Evolutionary conservation across 2,888 invertebrate genomes (phyloP).

Genomic region (Lasioglossum vierecki): DNA sequence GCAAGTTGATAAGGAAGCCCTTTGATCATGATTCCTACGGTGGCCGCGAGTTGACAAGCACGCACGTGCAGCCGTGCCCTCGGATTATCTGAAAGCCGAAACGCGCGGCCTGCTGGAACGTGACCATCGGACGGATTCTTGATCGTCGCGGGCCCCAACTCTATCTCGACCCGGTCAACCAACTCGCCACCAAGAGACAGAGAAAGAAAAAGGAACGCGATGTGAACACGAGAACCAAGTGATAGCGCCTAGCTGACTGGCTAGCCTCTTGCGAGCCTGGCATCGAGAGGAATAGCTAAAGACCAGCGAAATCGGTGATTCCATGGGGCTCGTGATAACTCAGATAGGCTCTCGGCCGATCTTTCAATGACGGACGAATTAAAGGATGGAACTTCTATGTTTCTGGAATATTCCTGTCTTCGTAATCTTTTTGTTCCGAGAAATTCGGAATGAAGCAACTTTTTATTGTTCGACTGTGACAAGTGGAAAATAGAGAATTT

Average conservation of each 20-base stretch:
- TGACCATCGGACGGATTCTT: conserved; percentile 78
- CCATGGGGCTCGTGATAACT: not conserved
- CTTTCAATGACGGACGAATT: not conserved
- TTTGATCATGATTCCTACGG: conserved; percentile 26
- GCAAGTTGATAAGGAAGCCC: conserved; percentile 17
- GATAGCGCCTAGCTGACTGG: conserved; percentile 73
- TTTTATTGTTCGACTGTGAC: not conserved
- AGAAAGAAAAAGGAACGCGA: conserved; percentile 37
- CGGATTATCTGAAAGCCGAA: conserved; percentile 73
- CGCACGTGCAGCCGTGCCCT: conserved; percentile 62
- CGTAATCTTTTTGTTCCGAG: not conserved
- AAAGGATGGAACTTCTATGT: not conserved
- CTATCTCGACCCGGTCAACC: conserved; percentile 79
- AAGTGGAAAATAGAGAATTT: not conserved
- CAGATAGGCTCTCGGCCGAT: not conserved
- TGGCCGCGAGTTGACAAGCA: conserved; percentile 45
- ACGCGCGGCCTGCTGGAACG: conserved; percentile 71
- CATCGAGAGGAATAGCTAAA: conserved; percentile 43
- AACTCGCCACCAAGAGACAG: conserved; percentile 69
- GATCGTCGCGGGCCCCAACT: conserved; percentile 69
- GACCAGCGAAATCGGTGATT: conserved; percentile 2
- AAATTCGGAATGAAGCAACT: not conserved
- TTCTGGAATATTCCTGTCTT: not conserved
- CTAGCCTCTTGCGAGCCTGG: conserved; percentile 39
- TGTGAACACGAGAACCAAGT: conserved; percentile 75